Evolutionary conservation across 2,888 invertebrate species (phyloP).

Genomic region (Eupithecia exiguata): DNA sequence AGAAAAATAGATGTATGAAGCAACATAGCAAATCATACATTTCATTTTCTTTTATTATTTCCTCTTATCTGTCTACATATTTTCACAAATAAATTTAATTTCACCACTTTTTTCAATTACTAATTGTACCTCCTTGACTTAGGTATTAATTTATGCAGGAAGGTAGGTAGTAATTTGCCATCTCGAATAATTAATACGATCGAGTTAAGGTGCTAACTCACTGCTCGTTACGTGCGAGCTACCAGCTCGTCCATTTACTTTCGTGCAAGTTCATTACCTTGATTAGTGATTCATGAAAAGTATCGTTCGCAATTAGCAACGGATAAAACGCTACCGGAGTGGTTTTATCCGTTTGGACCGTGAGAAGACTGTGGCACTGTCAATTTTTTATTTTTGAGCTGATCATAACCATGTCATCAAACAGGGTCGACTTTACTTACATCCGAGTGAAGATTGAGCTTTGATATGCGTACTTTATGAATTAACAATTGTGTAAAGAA

Average conservation of each 20-base stretch:
- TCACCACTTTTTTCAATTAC: too few species aligned
- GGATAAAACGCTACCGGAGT: neutral
- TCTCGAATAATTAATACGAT: neutral
- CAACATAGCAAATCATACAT: too few species aligned
- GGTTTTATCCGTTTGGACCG: neutral
- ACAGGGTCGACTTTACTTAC: too few species aligned
- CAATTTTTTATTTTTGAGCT: neutral
- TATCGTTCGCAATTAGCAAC: conserved; percentile 9
- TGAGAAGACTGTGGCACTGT: neutral
- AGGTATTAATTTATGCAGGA: neutral
- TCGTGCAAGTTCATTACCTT: conserved; percentile 17
- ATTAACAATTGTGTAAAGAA: too few species aligned
- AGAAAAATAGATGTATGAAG: too few species aligned
- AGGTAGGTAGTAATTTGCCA: conserved; percentile 3
- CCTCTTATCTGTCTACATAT: too few species aligned
- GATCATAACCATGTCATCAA: too few species aligned
- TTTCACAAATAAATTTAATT: too few species aligned
- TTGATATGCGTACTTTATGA: too few species aligned
- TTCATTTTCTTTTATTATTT: too few species aligned
- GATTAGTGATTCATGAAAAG: conserved; percentile 29
- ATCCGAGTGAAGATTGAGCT: too few species aligned
- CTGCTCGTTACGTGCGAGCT: conserved; percentile 21
- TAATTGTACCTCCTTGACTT: neutral
- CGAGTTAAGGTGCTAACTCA: conserved; percentile 26
- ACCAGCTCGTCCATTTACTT: conserved; percentile 16